Base-by-base conservation (phyloP, 2,797 vertebrate species). In the Characodon lateralis region DNA sequence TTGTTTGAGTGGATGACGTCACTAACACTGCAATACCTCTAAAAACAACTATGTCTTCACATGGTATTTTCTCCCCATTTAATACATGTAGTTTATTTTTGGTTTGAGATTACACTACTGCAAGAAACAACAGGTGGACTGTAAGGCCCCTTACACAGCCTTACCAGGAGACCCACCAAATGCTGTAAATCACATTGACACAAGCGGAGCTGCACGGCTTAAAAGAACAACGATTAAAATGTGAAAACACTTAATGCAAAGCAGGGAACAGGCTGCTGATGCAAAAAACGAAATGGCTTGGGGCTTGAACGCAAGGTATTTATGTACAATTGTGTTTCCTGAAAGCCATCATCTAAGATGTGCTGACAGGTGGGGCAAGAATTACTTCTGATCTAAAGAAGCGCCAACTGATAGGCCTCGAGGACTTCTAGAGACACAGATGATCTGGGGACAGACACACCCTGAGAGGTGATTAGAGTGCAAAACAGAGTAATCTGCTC, bases 281-380 rank as follows among this genome's bases (percentile, higher is more conserved):
- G 4, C 81, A 66, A 22, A 41, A 9, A 26, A 63, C 51, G 14
- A 56, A 87, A 87, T 76, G 56, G 18, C 84, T 88, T 72, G 58
- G 35, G 4, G 63, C 28, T 65, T 76, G 74, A 85, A 43, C 65
- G 80, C 46, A 80, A 85, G 78, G 6, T 35, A 35, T 83, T 76
- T 87, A 58, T 41, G 46, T 70, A 24, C 71, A 83, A 84, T 71
- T 53, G 74, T 12, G 0, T 2, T 1, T 6, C 26, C 48, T 80
- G 63, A 88, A 91, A 93, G 92, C 81, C 84, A 92, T 93, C 88
- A 91, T 74, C 53, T 75, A 31, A 0, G 12, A 76, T 55, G 59
- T 0, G 26, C 43, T 74, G 78, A 84, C 65, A 85, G 56, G 28
- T 46, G 46, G 50, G 66, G 39, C 77, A 51, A 72, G 31, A 56